Base-by-base conservation (phyloP, 37 sponge, comb jelly and placozoan species). In the Axinella damicornis region DNA sequence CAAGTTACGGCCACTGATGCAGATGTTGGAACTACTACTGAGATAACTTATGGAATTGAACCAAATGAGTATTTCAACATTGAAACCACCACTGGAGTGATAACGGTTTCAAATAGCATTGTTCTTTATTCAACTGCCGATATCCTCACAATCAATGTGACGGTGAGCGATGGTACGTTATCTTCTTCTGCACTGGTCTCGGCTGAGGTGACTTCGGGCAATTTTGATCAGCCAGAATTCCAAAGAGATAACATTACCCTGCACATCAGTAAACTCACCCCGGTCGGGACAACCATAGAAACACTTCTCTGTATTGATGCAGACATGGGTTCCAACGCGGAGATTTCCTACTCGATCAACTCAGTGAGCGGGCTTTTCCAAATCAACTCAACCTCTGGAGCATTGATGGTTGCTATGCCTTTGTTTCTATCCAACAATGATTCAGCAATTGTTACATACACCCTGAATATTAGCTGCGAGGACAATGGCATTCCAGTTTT, bases 401-500 rank as follows among this genome's bases (percentile, higher is more conserved):
- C 27, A 17, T n/a, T 93, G 36, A 1, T 11, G 6, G 83, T 86
- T 30, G 46, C 71, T 13, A 64, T 20, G 9, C n/a, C 52, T 36
- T 82, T 85, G 1, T 72, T 71, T 53, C 68, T 91, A 25, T 78
- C 87, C 30, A 53, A 80, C 34, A 76, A 77, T 37, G 16, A 38
- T 2, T 40, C 82, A 28, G 39, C 21, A 0, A 53, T 57, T 21
- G 46, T 22, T 0, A 46, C 6, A 9, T 92, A 73, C 71, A 57
- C 65, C 36, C 61, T 92, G 22, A 61, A 24, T 21, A 32, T 87
- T 4, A 16, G 17, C 28, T 87, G 88, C 59, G 41, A 71, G 25
- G 92, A 92, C 46, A 63, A 56, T 57, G 92, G 92, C 57, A 76
- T 82, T 24, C 92, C 92, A 54, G 32, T 24, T 16, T 22, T 76